A percentile compares a stretch with the other conserved stretches of the same genome.
These are phyloP conservation scores for Trichacis sp. DNA, from an alignment of 2,888 invertebrate species.

Conservation along the genomic window DNA sequence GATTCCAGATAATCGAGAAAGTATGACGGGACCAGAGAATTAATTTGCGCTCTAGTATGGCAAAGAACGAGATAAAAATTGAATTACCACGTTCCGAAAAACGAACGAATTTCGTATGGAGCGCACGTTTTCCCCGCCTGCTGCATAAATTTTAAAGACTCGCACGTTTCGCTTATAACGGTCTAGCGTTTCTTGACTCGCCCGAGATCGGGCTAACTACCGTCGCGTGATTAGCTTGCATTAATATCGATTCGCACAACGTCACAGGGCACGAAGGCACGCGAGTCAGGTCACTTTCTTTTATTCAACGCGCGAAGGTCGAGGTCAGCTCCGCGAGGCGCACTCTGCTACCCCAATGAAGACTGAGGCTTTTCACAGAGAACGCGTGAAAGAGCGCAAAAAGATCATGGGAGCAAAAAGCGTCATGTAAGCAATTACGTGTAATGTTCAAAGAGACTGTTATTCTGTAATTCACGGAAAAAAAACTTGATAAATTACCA, in stretches of 20 bases:
- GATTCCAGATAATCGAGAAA: neutral
- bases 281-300: constrained; percentile 43
- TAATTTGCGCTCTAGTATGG: too few relatives aligned
- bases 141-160: constrained; percentile 40
- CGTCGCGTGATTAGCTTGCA: constrained; percentile 45
- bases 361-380: too few relatives aligned
- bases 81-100: too few relatives aligned
- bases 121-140: constrained; percentile 34
- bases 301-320: constrained; percentile 36
- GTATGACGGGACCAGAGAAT: too few relatives aligned
- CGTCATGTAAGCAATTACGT: too few relatives aligned
- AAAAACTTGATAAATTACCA: too few relatives aligned
- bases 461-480: too few relatives aligned
- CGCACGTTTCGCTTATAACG: constrained; percentile 40
- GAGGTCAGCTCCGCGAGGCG: constrained; percentile 32
- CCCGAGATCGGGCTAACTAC: constrained; percentile 40
- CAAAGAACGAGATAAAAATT: too few relatives aligned
- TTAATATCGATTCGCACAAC: constrained; percentile 45
- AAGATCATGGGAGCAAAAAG: neutral
- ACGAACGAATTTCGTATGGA: too few relatives aligned
- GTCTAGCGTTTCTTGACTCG: constrained; percentile 29
- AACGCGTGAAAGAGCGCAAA: neutral
- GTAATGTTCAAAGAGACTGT: too few relatives aligned
- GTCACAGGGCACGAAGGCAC: constrained; percentile 32
- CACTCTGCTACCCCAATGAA: neutral